Evolutionary conservation across 2,797 vertebrate species (phyloP).

Genomic region (Acropternis orthonyx): DNA sequence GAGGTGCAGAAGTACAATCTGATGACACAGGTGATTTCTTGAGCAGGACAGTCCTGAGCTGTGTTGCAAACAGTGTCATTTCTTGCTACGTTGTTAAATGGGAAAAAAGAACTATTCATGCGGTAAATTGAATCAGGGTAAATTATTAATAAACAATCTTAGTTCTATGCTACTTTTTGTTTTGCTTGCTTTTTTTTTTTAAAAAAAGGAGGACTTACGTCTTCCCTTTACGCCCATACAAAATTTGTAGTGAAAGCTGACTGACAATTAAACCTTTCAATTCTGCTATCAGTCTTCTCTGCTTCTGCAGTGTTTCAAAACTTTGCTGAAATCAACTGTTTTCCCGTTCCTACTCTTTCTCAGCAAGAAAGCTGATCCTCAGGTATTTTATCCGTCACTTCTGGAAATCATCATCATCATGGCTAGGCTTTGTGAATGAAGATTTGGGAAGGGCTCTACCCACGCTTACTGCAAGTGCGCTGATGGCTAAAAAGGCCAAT

Average conservation of each 20-base stretch:
- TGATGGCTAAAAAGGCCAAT: too few relatives aligned
- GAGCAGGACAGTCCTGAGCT: background rate
- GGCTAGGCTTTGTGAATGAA: too few relatives aligned
- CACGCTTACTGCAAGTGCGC: too few relatives aligned
- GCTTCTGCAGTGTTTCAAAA: background rate
- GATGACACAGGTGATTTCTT: background rate
- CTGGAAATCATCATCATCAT: too few relatives aligned
- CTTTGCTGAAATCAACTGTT: background rate
- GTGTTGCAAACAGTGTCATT: background rate
- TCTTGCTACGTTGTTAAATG: rapidly evolving
- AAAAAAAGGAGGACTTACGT: background rate
- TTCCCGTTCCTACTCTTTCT: background rate
- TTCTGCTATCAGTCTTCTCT: background rate
- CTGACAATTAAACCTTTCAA: background rate
- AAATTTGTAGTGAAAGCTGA: background rate
- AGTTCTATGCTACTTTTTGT: background rate
- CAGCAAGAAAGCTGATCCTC: background rate
- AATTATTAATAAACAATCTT: background rate
- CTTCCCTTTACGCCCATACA: background rate
- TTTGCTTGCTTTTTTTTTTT: background rate
- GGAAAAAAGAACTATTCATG: background rate
- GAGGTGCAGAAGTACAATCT: background rate
- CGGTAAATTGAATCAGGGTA: background rate
- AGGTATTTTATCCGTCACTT: background rate
- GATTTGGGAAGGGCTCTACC: too few relatives aligned